Percentiles rank a stretch among this genome's conserved stretches.
Evolutionary conservation across 1,140 invertebrate species (phyloP).

Genomic region (Procambarus clarkii): DNA sequence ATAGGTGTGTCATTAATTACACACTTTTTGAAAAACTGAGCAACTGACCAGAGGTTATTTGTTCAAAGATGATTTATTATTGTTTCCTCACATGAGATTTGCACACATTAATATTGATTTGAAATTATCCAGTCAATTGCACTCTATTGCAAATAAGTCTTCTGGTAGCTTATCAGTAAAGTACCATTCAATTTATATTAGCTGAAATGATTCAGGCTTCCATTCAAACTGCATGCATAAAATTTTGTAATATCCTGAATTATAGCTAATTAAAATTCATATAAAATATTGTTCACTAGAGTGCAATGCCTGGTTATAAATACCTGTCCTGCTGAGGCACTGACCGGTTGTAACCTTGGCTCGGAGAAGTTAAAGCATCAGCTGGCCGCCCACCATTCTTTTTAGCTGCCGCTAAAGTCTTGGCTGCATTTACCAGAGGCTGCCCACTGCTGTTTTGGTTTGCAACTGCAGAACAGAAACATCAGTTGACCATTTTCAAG

Average conservation of each 20-base stretch:
- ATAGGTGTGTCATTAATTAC: no score
- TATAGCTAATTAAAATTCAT: background rate
- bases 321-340: slow-evolving; percentile 59
- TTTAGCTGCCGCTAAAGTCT: slow-evolving; percentile 48
- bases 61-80: background rate
- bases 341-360: slow-evolving; percentile 67
- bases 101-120: background rate
- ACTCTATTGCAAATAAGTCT: background rate
- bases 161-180: background rate
- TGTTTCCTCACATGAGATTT: background rate
- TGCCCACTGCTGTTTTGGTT: slow-evolving; percentile 65
- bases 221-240: background rate
- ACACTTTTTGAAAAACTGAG: no score
- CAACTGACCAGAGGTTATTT: no score
- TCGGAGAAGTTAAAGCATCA: slow-evolving; percentile 60
- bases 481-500: background rate
- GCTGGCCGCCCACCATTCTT: slow-evolving; percentile 58
- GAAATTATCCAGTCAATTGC: background rate
- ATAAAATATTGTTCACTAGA: slow-evolving; percentile 6
- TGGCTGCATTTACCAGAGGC: slow-evolving; percentile 61
- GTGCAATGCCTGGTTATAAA: slow-evolving; percentile 27
- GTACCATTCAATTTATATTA: background rate
- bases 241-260: background rate
- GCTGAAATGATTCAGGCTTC: background rate
- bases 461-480: slow-evolving; percentile 54